phyloP scores from a whole-genome alignment of 92 coral and sea anemone genomes.

The Micromussa lordhowensis region DNA sequence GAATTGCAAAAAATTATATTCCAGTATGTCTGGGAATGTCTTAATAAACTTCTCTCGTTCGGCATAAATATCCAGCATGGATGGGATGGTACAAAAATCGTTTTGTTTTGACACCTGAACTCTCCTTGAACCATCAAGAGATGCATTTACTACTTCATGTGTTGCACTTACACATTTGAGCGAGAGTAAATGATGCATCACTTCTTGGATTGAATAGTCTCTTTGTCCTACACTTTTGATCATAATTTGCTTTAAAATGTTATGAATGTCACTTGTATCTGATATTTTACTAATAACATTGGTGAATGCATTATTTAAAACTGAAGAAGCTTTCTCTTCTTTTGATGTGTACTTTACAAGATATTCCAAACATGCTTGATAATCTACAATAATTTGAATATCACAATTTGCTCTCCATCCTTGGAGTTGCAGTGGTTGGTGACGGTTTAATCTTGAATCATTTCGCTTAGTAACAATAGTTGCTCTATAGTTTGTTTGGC shows the following conservation, averaged over 20 bases:
- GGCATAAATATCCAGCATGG: slow-evolving; percentile 46
- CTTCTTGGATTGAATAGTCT: slow-evolving; percentile 75
- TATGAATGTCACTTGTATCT: slow-evolving; percentile 50
- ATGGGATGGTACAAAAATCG: slow-evolving; percentile 30
- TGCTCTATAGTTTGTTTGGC: slow-evolving; percentile 49
- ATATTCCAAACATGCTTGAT: slow-evolving; percentile 67
- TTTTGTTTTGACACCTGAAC: slow-evolving; percentile 17
- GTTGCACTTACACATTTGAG: slow-evolving; percentile 61
- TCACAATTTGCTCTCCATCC: slow-evolving; percentile 75
- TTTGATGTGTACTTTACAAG: slow-evolving; percentile 71
- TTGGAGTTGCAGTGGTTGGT: slow-evolving; percentile 62
- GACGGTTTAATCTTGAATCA: slow-evolving; percentile 63
- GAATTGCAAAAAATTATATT: slow-evolving; percentile 35
- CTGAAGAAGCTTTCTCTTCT: slow-evolving; percentile 60
- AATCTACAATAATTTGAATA: slow-evolving; percentile 62
- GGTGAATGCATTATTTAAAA: slow-evolving; percentile 71
- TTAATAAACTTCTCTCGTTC: slow-evolving; percentile 9
- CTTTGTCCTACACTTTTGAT: slow-evolving; percentile 72
- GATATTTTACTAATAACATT: slow-evolving; percentile 53
- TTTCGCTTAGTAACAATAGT: slow-evolving; percentile 56
- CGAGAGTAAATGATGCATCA: slow-evolving; percentile 74
- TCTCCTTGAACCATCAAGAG: slow-evolving; percentile 58
- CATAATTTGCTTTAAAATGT: slow-evolving; percentile 60
- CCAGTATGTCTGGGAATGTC: slow-evolving; percentile 2
- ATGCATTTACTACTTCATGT: slow-evolving; percentile 48